These are phyloP conservation scores for Rhogogaster chlorosoma DNA, from an alignment of 2,888 invertebrate species.

Conservation along the genomic window DNA sequence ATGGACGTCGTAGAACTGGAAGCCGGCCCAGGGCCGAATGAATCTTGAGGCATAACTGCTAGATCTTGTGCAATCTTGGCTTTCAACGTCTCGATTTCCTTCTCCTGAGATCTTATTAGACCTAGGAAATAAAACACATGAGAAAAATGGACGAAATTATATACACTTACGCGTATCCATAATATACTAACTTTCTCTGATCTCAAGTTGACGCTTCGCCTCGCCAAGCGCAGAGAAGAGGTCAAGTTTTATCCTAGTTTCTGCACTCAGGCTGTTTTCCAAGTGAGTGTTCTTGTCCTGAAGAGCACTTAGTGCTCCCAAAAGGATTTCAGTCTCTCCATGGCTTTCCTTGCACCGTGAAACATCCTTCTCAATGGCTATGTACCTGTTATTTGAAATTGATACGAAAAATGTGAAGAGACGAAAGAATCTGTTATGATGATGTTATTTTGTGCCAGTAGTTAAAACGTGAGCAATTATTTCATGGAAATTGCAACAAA, in stretches of 20 bases:
- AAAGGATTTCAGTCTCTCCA: constrained; percentile 87
- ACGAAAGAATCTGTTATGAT: neutral
- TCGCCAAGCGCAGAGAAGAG: constrained; percentile 98
- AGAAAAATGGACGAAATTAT: neutral
- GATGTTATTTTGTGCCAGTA: neutral
- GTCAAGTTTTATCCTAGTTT: constrained; percentile 98
- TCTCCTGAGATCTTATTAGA: constrained; percentile 90
- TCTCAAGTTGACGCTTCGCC: constrained; percentile 93
- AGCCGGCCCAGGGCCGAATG: constrained; percentile 80
- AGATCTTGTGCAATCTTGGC: constrained; percentile 95
- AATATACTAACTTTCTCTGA: constrained; percentile 87
- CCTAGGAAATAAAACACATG: constrained; percentile 79
- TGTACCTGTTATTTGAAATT: constrained; percentile 62
- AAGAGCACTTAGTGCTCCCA: constrained; percentile 89
- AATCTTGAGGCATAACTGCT: constrained; percentile 93
- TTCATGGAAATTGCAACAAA: neutral
- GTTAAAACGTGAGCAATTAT: neutral
- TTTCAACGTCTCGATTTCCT: constrained; percentile 94
- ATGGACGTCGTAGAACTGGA: constrained; percentile 82
- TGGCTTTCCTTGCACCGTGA: constrained; percentile 82
- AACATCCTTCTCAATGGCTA: constrained; percentile 70
- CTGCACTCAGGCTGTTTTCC: constrained; percentile 96
- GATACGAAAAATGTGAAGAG: neutral
- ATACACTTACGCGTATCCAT: neutral
- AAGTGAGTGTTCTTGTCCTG: constrained; percentile 95